These are phyloP conservation scores for Drosophila oshimai DNA, from an alignment of 1,140 invertebrate species.

Conservation along the genomic window DNA sequence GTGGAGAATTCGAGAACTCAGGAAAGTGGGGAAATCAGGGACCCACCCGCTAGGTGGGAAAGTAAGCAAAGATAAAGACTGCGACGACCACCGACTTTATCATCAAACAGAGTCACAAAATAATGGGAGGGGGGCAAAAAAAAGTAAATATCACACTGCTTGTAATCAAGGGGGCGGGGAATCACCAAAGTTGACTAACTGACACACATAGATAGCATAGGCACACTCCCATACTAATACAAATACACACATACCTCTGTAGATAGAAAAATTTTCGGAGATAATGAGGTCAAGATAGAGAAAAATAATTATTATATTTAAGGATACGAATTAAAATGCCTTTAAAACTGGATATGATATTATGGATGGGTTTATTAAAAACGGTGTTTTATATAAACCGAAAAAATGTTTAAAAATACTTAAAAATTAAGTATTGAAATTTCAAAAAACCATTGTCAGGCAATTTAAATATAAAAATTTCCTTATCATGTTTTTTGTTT, in stretches of 20 bases:
- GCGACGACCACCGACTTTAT: not conserved
- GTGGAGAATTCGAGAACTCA: not conserved
- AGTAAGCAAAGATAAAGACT: conserved; percentile 32
- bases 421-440: no score
- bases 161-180: not conserved
- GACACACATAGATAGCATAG: conserved; percentile 62
- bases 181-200: conserved; percentile 45
- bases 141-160: conserved; percentile 30
- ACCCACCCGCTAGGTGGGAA: conserved; percentile 17
- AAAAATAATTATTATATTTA: not conserved
- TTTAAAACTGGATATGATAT: not conserved
- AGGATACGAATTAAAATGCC: not conserved
- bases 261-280: not conserved
- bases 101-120: conserved; percentile 15
- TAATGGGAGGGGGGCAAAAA: not conserved
- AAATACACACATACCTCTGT: not conserved
- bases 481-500: no score
- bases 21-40: not conserved
- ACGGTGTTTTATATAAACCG: no score
- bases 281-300: conserved; percentile 13
- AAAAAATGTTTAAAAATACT: no score
- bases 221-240: conserved; percentile 5
- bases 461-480: no score
- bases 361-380: no score
- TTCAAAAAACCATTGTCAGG: no score